Conservation (phyloP, 2,888 invertebrate genomes). For the Lepidonotus clava region DNA sequence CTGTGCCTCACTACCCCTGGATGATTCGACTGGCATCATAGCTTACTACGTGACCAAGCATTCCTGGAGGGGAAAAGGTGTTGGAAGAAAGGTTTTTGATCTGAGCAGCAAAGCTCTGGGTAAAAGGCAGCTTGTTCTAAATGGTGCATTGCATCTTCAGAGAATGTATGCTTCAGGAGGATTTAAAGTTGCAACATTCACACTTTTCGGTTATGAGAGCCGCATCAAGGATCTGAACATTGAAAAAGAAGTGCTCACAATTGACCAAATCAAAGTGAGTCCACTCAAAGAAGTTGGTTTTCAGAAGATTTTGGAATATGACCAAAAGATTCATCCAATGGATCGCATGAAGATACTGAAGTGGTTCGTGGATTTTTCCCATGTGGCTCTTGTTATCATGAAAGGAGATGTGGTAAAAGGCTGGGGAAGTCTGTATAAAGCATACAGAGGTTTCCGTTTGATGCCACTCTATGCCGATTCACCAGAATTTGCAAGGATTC, state of each 20-base stretch:
- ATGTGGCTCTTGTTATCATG: background rate
- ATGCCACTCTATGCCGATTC: background rate
- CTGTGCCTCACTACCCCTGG: background rate
- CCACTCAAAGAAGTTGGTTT: background rate
- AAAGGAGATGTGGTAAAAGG: background rate
- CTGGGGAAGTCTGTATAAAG: background rate
- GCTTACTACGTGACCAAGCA: background rate
- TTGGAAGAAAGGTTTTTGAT: background rate
- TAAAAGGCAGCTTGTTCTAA: background rate
- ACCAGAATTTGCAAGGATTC: background rate
- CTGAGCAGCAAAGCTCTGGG: background rate
- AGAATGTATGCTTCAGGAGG: background rate
- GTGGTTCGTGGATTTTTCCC: background rate
- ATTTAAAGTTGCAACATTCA: background rate
- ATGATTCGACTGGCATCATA: background rate
- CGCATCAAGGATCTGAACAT: background rate
- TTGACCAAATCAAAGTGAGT: background rate
- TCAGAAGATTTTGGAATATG: background rate
- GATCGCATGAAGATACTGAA: background rate
- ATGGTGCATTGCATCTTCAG: background rate
- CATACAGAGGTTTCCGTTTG: background rate
- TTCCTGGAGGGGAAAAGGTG: background rate
- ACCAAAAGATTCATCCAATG: slow-evolving; percentile 4
- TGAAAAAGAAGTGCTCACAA: background rate
- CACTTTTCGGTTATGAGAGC: background rate